Evolutionary conservation across 2,113 vertebrate species (phyloP), one percentile per base, ranked within the genome.

Genomic region (Menura novaehollandiae): DNA sequence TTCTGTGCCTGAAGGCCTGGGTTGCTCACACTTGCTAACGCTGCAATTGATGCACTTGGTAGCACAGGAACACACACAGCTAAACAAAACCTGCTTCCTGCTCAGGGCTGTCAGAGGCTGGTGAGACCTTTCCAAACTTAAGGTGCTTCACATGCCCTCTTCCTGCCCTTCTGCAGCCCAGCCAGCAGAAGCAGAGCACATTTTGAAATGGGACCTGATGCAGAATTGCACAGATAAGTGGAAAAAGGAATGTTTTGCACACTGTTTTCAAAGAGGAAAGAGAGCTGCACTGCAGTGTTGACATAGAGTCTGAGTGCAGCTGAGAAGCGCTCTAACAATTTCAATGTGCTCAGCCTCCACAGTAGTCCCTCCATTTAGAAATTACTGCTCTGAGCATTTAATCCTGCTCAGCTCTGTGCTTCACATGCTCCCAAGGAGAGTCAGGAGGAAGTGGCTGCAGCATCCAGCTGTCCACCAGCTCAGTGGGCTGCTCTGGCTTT

Each of bases 1-100:
- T 58, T 69, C 89, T 63, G 21, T 55, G 26, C 20, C 58, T 41
- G 60, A n/a, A 62, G n/a, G 17, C 19, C 43, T 14, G 8, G 47
- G 26, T 17, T 83, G 37, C 23, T 89, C 3, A 1, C 19, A 27
- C 27, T 75, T 10, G 0, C 58, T 15, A 27, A n/a, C 0, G 3
- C 85, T 88, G 64, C 21, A 8, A 19, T 71, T 77, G n/a, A 28
- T 16, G 13, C 30, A 24, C 14, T 16, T 7, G 10, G 63, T 3
- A 64, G 41, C 67, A 23, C 46, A 72, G 1, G 11, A 75, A 60
- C 24, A 55, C 11, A 8, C 66, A 21, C 7, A 30, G 39, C 43
- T 55, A 47, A 83, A 24, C 10, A 85, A 74, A 91, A 51, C 8
- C 69, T 33, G 9, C 7, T 2, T 53, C 1, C 0, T 43, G 32